Conservation (phyloP, 2,797 vertebrate species). For the Salmo trutta region DNA sequence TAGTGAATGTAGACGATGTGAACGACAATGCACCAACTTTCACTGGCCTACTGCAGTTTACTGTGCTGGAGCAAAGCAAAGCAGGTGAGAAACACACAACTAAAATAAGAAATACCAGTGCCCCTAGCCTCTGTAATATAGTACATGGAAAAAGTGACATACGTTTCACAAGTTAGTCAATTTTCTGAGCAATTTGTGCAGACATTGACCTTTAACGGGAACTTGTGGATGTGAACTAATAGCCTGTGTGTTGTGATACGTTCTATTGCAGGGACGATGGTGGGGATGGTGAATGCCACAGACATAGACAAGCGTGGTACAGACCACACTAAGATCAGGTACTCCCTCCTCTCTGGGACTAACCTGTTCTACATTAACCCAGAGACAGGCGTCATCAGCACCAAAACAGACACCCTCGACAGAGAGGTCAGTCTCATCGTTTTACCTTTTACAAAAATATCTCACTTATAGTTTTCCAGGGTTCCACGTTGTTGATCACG, state of each 20-base stretch:
- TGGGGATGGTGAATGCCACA: constrained; percentile 77
- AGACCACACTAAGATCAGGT: constrained; percentile 75
- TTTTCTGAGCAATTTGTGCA: background rate
- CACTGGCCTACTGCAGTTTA: constrained; percentile 56
- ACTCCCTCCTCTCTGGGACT: constrained; percentile 66
- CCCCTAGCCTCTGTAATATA: background rate
- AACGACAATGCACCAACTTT: constrained; percentile 87
- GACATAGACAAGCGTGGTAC: constrained; percentile 77
- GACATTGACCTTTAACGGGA: background rate
- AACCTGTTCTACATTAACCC: constrained; percentile 72
- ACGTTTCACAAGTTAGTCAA: too few relatives aligned
- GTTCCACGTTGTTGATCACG: background rate
- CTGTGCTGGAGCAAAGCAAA: constrained; percentile 75
- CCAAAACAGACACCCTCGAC: constrained; percentile 71
- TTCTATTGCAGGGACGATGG: constrained; percentile 67
- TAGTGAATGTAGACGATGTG: constrained; percentile 77
- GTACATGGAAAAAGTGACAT: too few relatives aligned
- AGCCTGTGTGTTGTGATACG: background rate
- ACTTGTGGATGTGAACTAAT: background rate
- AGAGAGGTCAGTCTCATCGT: constrained; percentile 82
- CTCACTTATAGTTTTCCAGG: background rate
- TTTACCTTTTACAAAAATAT: background rate
- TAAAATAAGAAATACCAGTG: background rate
- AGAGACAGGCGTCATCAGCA: constrained; percentile 75
- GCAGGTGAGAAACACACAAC: constrained; percentile 67